phyloP scores from a whole-genome alignment of 1,140 invertebrate genomes.

The Bactericera cockerelli region DNA sequence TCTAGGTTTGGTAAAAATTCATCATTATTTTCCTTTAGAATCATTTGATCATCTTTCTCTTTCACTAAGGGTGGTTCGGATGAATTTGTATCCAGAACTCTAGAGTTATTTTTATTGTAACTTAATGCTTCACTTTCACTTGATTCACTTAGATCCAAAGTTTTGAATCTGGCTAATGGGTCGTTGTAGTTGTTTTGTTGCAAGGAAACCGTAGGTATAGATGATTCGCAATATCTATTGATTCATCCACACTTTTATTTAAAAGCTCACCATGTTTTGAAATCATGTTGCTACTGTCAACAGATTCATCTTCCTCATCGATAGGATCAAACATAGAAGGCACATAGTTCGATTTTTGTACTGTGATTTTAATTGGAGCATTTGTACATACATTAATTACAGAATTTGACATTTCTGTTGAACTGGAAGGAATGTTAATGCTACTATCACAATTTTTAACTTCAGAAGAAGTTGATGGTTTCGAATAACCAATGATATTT shows the following conservation, averaged over 20 bases:
- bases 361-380: not conserved
- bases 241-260: too few relatives aligned
- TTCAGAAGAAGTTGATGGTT: not conserved
- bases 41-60: too few relatives aligned
- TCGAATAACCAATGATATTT: constrained; percentile 4
- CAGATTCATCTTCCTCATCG: too few relatives aligned
- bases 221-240: too few relatives aligned
- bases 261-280: too few relatives aligned
- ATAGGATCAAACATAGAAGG: constrained; percentile 7
- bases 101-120: not conserved
- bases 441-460: too few relatives aligned
- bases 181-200: not conserved
- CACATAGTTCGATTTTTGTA: not conserved
- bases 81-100: not conserved
- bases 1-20: too few relatives aligned
- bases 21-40: too few relatives aligned
- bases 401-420: not conserved
- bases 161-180: not conserved
- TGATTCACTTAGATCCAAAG: constrained; percentile 2
- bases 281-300: too few relatives aligned
- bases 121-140: not conserved
- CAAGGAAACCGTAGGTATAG: too few relatives aligned
- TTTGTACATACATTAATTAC: not conserved
- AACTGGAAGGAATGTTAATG: constrained; percentile 5
- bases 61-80: not conserved